phyloP scores from a whole-genome alignment of 2,888 invertebrate genomes.

The Epinotia demarniana region DNA sequence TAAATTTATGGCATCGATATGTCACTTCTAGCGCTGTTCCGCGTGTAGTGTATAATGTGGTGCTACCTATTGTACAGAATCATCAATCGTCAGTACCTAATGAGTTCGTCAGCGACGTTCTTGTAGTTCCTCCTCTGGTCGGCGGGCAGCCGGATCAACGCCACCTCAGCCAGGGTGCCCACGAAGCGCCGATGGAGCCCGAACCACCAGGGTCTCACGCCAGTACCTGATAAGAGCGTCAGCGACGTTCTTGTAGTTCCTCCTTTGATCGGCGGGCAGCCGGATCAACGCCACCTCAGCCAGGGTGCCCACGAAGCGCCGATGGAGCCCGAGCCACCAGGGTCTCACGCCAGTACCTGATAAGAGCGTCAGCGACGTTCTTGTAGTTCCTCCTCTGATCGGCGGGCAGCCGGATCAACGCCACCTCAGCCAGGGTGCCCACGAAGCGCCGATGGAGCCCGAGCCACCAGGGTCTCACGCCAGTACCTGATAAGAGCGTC shows the following conservation, averaged over 20 bases:
- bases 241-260: constrained; percentile 97
- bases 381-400: constrained; percentile 97
- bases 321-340: constrained; percentile 83
- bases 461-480: too few relatives aligned
- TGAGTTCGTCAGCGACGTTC: constrained; percentile 95
- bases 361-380: constrained; percentile 95
- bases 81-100: constrained; percentile 90
- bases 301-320: constrained; percentile 99
- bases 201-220: too few relatives aligned
- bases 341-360: constrained; percentile 86
- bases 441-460: constrained; percentile 96
- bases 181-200: constrained; percentile 96
- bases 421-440: constrained; percentile 98
- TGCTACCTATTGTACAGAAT: too few relatives aligned
- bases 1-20: too few relatives aligned
- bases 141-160: constrained; percentile 93
- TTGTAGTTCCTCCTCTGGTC: constrained; percentile 90
- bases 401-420: constrained; percentile 94
- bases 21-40: too few relatives aligned
- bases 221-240: constrained; percentile 95
- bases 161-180: constrained; percentile 98
- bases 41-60: too few relatives aligned
- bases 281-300: constrained; percentile 97
- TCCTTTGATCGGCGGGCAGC: constrained; percentile 85
- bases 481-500: constrained; percentile 85